These are phyloP conservation scores for Columba livia DNA, from an alignment of 2,113 vertebrate species.

Conservation along the genomic window DNA sequence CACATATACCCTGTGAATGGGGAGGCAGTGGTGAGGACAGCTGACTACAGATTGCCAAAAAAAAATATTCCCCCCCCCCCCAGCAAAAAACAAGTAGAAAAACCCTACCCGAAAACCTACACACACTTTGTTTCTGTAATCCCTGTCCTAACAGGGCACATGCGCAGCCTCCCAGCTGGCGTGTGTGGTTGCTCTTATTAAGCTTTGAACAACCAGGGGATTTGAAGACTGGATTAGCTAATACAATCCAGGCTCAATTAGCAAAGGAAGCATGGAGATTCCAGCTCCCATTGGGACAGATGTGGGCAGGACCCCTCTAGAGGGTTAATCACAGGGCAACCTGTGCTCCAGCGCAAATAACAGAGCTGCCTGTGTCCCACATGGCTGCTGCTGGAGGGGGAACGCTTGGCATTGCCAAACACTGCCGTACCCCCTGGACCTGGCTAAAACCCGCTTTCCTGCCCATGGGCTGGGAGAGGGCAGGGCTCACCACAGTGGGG, in stretches of 20 bases:
- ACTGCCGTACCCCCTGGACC: background rate
- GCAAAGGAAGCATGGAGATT: conserved; percentile 15
- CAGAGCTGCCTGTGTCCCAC: background rate
- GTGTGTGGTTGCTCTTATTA: background rate
- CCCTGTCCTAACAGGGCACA: background rate
- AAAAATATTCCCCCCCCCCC: fast-evolving
- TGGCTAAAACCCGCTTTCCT: background rate
- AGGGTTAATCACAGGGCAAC: background rate
- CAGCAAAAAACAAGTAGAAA: background rate
- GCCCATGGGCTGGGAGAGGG: conserved; percentile 13
- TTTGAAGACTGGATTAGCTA: conserved; percentile 22
- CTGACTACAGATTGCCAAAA: background rate
- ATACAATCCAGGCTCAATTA: conserved; percentile 9
- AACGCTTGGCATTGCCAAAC: background rate
- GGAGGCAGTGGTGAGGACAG: background rate
- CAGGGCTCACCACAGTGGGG: background rate
- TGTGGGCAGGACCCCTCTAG: background rate
- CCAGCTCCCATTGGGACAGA: background rate
- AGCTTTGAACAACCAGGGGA: conserved; percentile 7
- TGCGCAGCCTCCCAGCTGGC: background rate
- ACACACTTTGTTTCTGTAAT: background rate
- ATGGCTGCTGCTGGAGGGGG: background rate
- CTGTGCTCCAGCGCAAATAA: background rate
- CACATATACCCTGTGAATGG: background rate
- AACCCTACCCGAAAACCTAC: background rate